These are phyloP conservation scores for Hystrix cristata DNA, from an alignment of 2,113 vertebrate genomes.

Conservation along the genomic window DNA sequence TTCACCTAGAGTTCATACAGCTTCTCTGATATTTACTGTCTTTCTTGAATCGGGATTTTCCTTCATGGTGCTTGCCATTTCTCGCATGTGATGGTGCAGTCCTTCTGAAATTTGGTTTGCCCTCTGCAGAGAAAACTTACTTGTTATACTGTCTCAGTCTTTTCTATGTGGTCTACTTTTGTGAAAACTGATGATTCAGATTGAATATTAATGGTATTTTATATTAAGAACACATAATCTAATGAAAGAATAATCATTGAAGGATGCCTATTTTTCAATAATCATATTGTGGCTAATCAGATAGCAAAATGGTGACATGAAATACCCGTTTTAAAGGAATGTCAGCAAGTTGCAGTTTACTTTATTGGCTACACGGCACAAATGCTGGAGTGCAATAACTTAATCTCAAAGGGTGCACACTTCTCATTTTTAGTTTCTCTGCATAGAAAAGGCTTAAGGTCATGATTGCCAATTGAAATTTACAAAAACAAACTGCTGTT, in stretches of 20 bases:
- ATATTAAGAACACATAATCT: background rate
- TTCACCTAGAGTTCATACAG: background rate
- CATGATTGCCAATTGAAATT: constrained; percentile 62
- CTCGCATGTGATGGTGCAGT: background rate
- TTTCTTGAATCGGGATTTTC: background rate
- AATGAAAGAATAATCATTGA: background rate
- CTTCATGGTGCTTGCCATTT: background rate
- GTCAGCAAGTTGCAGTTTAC: background rate
- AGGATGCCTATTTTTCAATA: background rate
- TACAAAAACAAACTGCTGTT: background rate
- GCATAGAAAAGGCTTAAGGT: background rate
- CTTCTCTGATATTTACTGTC: background rate
- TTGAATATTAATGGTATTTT: background rate
- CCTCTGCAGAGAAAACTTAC: background rate
- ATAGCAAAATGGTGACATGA: background rate
- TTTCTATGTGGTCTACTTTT: background rate
- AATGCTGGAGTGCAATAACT: background rate
- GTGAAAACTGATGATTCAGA: background rate
- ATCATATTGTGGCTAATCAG: background rate
- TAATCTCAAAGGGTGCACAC: background rate
- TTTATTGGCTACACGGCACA: constrained; percentile 7
- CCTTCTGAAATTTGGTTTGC: background rate
- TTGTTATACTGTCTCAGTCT: background rate
- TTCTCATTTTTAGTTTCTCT: constrained; percentile 53
- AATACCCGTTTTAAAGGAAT: constrained; percentile 44